Conservation (phyloP, 2,113 vertebrate species). For the Apodemus speciosus region DNA sequence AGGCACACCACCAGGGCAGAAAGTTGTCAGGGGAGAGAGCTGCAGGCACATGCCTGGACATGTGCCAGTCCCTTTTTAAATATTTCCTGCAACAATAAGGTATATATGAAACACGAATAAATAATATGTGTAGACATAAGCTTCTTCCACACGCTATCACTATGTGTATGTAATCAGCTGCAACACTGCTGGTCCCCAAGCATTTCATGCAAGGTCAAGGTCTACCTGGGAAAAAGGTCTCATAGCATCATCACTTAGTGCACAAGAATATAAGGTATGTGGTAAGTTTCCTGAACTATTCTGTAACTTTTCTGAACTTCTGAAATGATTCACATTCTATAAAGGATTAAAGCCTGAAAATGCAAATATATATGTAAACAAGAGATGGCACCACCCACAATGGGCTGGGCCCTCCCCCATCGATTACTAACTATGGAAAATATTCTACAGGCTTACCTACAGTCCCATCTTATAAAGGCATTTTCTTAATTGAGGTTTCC, state of each 20-base stretch:
- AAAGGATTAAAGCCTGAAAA: constrained; percentile 3
- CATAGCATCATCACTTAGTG: not conserved
- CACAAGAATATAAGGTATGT: not conserved
- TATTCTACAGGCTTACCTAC: too few relatives aligned
- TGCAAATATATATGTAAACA: not conserved
- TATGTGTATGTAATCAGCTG: not conserved
- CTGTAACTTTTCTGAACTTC: not conserved
- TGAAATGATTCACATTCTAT: constrained; percentile 18
- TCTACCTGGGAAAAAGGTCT: not conserved
- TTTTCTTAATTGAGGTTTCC: too few relatives aligned
- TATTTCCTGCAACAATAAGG: too few relatives aligned
- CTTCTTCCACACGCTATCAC: not conserved
- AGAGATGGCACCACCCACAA: too few relatives aligned
- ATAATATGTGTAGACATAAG: not conserved
- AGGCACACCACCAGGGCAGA: too few relatives aligned
- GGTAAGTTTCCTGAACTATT: not conserved
- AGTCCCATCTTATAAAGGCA: too few relatives aligned
- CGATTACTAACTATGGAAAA: too few relatives aligned
- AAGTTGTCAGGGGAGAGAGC: too few relatives aligned
- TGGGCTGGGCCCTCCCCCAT: too few relatives aligned
- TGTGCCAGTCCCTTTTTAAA: too few relatives aligned
- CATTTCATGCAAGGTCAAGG: not conserved
- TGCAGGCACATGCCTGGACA: too few relatives aligned
- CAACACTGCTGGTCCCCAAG: not conserved
- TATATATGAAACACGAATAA: not conserved